phyloP scores from a whole-genome alignment of 2,888 invertebrate genomes.

The Iselma pallidipennis region DNA sequence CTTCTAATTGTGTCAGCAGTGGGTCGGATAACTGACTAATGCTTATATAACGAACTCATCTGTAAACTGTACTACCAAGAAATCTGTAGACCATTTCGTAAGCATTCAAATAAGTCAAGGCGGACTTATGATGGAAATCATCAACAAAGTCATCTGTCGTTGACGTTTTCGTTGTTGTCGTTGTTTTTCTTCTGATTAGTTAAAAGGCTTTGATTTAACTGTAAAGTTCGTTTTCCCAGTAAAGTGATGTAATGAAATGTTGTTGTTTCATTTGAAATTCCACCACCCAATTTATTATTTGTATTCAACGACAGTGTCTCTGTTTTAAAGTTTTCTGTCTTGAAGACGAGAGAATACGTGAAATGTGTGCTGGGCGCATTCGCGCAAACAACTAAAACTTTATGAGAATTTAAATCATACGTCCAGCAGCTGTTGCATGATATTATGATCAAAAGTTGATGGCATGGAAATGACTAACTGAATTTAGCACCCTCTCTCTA shows the following conservation, averaged over 20 bases:
- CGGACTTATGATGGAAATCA: no score
- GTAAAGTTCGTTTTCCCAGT: no score
- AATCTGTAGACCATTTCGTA: no score
- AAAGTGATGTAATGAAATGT: no score
- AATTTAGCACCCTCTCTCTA: conserved; percentile 29
- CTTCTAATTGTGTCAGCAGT: no score
- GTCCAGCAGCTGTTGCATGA: conserved; percentile 41
- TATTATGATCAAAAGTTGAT: conserved; percentile 42
- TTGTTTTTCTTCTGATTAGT: conserved; percentile 22
- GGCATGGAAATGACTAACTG: conserved; percentile 39
- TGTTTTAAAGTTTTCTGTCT: conserved; percentile 31
- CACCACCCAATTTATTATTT: conserved; percentile 35
- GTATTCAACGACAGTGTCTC: conserved; percentile 31
- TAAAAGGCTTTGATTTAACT: conserved; percentile 8
- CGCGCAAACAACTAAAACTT: conserved; percentile 26
- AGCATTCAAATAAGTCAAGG: no score
- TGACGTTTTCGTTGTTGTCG: conserved; percentile 11
- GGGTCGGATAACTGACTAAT: no score
- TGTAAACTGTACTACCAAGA: no score
- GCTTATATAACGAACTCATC: no score
- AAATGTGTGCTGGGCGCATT: no score
- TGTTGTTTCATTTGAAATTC: no score
- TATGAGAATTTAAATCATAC: conserved; percentile 38
- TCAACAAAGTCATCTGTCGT: conserved; percentile 16
- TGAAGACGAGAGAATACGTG: no score